These are phyloP conservation scores for Temnothorax nylanderi DNA, from an alignment of 1,140 invertebrate species.

Conservation along the genomic window DNA sequence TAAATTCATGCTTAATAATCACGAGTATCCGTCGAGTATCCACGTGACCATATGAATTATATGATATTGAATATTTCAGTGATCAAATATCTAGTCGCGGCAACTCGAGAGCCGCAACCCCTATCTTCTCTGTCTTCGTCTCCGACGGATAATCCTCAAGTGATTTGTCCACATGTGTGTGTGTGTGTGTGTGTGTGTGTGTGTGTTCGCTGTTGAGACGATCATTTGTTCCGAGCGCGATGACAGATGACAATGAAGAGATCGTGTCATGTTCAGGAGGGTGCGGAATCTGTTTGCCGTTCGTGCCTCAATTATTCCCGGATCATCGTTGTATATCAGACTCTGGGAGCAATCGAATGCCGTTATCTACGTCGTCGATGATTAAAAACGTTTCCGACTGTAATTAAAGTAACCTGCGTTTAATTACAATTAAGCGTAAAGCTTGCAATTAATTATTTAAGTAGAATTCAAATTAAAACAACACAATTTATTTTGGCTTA, in stretches of 20 bases:
- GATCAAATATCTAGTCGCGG: constrained; percentile 33
- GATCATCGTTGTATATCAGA: constrained; percentile 83
- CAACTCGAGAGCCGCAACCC: constrained; percentile 17
- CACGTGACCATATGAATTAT: background rate
- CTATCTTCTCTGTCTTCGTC: constrained; percentile 17
- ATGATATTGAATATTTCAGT: constrained; percentile 5
- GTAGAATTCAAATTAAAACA: background rate
- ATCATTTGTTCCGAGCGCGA: constrained; percentile 83
- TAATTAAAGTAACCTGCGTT: background rate
- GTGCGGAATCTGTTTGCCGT: constrained; percentile 82
- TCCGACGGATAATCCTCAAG: constrained; percentile 82
- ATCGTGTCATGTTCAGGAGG: constrained; percentile 67
- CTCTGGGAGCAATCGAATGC: constrained; percentile 71
- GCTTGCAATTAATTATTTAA: background rate
- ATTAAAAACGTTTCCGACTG: constrained; percentile 66
- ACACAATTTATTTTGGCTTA: background rate
- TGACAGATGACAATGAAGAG: constrained; percentile 85
- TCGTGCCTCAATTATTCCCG: constrained; percentile 84
- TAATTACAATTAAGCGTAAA: background rate
- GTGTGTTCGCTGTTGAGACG: constrained; percentile 76
- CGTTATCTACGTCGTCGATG: constrained; percentile 65
- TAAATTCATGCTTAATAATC: background rate
- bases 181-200: no score
- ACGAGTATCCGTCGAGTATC: background rate
- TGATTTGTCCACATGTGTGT: constrained; percentile 77